Base-by-base conservation (phyloP, 2,113 vertebrate species). In the Sapayoa aenigma region DNA sequence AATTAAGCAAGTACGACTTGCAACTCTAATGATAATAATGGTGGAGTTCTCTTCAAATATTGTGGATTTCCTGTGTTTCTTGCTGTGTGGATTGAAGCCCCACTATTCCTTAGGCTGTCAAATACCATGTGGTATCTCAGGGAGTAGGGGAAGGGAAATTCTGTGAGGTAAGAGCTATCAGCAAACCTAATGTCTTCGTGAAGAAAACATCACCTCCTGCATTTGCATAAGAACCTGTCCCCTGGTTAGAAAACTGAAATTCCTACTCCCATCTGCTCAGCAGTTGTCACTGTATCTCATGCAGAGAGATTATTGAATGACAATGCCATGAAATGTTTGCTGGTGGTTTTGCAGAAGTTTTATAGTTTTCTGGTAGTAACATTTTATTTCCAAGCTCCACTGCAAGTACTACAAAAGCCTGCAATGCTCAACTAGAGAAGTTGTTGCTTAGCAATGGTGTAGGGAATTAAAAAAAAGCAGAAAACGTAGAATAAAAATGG, bases 381-480 rank as follows among this genome's bases (percentile, higher is more conserved):
- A 28, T 58, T 35, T 66, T 71, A 58, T 59, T 88, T 93, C 60
- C 13, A 41, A 41, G 33, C 25, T 78, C 28, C n/a, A 28, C 31
- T 33, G 33, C 20, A 82, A 78, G 41, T 68, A 24, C 72, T 90
- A n/a, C 41, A 28, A 56, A 92, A 90, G 31, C 9, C 53, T 89
- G 23, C 39, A 49, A 31, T 63, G 50, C 52, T 90, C 44, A 71
- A 1, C n/a, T 59, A 37, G 47, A 86, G 55, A 72, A 81, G 24
- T 41, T 24, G 59, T 89, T 91, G 95, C 94, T 81, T 79, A 72
- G 89, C 59, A 87, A 13, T 91, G 65, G 52, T 81, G 24, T 92
- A 55, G 65, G 17, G 44, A 92, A 90, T 74, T 74, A 35, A 71
- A 74, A 77, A 77, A 89, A 84, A 53, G 19, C 17, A 60, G 59